Percentiles rank a stretch among this genome's conserved stretches.
These are phyloP conservation scores for Tuberolachnus salignus DNA, from an alignment of 2,888 invertebrate genomes.

Conservation along the genomic window DNA sequence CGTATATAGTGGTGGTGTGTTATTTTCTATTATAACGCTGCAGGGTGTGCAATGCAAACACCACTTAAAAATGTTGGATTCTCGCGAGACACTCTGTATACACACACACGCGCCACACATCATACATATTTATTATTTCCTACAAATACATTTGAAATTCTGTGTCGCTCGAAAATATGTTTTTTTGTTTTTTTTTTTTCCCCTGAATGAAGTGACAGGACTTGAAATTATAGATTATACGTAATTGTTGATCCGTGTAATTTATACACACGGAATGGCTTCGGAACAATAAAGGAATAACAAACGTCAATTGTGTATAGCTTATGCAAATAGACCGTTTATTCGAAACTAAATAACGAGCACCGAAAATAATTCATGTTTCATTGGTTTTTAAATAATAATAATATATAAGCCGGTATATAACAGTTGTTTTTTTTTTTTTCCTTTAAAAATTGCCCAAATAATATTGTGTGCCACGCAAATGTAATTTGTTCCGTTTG, in stretches of 20 bases:
- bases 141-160: conserved; percentile 3
- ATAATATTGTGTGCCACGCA: conserved; percentile 27
- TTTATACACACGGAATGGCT: conserved; percentile 41
- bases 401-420: neutral
- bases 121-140: neutral
- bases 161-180: conserved; percentile 31
- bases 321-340: conserved; percentile 47
- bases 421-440: conserved; percentile 38
- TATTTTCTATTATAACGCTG: too few relatives aligned
- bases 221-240: conserved; percentile 45
- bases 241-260: conserved; percentile 49
- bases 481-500: conserved; percentile 33
- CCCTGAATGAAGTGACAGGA: conserved; percentile 17
- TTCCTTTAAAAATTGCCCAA: conserved; percentile 19
- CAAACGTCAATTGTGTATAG: conserved; percentile 44
- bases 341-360: conserved; percentile 42
- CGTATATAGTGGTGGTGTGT: too few relatives aligned
- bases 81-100: neutral
- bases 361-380: conserved; percentile 44
- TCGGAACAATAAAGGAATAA: conserved; percentile 47
- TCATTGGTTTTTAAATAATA: conserved; percentile 22
- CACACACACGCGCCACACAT: neutral
- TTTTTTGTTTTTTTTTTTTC: conserved; percentile 13
- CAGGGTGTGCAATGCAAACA: too few relatives aligned
- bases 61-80: too few relatives aligned